Evolutionary conservation across 1,140 invertebrate species (phyloP).

Genomic region (Argopecten irradians): DNA sequence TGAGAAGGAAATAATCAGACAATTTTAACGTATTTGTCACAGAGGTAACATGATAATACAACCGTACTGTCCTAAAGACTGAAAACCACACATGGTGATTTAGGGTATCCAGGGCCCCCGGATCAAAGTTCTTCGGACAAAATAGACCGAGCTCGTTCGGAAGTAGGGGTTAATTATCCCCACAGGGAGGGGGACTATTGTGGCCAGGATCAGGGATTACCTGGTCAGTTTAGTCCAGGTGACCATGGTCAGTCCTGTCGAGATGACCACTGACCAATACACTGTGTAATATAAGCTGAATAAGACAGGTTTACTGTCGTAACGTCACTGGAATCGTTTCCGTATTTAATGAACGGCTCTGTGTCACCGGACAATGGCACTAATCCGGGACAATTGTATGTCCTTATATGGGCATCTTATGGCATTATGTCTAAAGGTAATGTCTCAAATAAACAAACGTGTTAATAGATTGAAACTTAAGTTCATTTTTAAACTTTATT

Average conservation of each 20-base stretch:
- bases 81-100: neutral
- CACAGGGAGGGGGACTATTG: neutral
- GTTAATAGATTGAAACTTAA: neutral
- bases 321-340: neutral
- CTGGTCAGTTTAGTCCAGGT: neutral
- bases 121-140: neutral
- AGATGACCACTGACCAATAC: neutral
- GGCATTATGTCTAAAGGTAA: neutral
- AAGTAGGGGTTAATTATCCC: neutral
- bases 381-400: neutral
- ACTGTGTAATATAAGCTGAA: neutral
- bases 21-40: constrained; percentile 18
- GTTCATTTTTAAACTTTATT: neutral
- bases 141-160: neutral
- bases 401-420: neutral
- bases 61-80: neutral
- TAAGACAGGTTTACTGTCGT: neutral
- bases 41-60: neutral
- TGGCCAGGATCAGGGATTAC: neutral
- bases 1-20: neutral
- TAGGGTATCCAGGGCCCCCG: neutral
- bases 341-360: neutral
- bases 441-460: neutral
- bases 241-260: neutral
- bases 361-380: neutral